phyloP scores from a whole-genome alignment of 1,140 invertebrate species.

The Centruroides vittatus region DNA sequence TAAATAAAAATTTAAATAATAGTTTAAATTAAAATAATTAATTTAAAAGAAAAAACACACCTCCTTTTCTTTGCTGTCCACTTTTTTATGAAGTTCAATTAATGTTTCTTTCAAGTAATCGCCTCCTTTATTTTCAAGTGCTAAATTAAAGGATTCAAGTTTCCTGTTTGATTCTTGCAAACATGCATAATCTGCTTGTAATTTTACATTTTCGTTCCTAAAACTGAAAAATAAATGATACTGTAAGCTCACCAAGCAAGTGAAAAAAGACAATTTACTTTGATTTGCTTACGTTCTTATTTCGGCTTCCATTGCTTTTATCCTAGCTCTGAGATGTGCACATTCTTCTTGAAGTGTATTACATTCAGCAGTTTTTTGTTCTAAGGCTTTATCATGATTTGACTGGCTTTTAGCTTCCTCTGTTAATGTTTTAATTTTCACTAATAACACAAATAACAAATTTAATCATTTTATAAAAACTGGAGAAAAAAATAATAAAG shows the following conservation, averaged over 20 bases:
- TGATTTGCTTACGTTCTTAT: constrained; percentile 26
- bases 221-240: neutral
- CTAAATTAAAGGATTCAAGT: constrained; percentile 2
- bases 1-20: no score
- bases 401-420: no score
- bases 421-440: no score
- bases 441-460: no score
- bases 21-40: neutral
- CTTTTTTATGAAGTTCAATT: neutral
- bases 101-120: constrained; percentile 1
- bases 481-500: no score
- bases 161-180: neutral
- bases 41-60: neutral
- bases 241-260: no score
- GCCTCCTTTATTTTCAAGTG: neutral
- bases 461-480: no score
- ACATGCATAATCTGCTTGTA: constrained; percentile 6
- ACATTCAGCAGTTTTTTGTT: neutral
- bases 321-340: constrained; percentile 25
- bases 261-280: no score
- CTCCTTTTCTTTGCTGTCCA: constrained; percentile 1
- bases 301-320: constrained; percentile 29
- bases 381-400: no score
- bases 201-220: constrained; percentile 5
- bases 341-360: constrained; percentile 27